These are phyloP conservation scores for Cryptoprocta ferox DNA, from an alignment of 2,797 vertebrate genomes.

Conservation along the genomic window DNA sequence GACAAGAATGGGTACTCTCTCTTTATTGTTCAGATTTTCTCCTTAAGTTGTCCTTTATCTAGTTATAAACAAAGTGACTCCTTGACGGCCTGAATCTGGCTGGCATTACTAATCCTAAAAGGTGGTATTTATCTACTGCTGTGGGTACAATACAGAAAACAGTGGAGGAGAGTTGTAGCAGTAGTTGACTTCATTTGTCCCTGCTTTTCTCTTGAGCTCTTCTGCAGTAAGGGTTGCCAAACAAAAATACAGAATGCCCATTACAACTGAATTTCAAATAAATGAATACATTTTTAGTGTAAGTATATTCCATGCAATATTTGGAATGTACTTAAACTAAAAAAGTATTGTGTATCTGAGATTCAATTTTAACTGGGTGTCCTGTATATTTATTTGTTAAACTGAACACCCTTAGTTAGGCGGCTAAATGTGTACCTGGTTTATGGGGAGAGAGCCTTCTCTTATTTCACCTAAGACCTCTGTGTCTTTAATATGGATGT, in stretches of 20 bases:
- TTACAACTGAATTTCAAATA: background rate
- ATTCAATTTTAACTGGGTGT: background rate
- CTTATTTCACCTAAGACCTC: background rate
- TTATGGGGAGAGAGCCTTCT: background rate
- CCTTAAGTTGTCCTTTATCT: conserved; percentile 16
- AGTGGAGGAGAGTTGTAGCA: background rate
- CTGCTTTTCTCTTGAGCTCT: background rate
- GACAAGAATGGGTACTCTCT: background rate
- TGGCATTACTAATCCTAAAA: background rate
- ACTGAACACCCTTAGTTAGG: background rate
- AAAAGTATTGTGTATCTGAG: background rate
- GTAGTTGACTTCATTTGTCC: background rate
- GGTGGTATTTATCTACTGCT: background rate
- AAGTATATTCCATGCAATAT: background rate
- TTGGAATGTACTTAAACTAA: background rate
- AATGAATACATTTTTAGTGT: background rate
- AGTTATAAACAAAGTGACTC: background rate
- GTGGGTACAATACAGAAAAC: background rate
- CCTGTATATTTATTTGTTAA: background rate
- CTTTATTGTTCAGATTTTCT: conserved; percentile 11
- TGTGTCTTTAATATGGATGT: background rate
- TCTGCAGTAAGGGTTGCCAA: background rate
- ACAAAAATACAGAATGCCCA: background rate
- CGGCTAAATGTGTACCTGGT: background rate
- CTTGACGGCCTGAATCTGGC: background rate